Evolutionary conservation across 1,140 invertebrate genomes (phyloP), one percentile per base, ranked within the genome.

Genomic region (Cydia fagiglandana): DNA sequence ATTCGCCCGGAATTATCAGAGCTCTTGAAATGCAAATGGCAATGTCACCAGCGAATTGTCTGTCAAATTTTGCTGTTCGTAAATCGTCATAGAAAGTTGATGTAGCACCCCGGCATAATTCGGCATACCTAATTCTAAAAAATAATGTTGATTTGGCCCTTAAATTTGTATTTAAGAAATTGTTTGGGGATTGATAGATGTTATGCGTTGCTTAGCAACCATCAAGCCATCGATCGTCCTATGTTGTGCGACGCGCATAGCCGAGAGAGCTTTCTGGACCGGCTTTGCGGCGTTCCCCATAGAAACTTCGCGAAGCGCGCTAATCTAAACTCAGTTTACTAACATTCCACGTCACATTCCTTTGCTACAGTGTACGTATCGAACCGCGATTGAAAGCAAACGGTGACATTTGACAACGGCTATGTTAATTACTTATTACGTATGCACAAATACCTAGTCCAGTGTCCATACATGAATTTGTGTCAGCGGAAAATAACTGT

Each of bases 401-500:
- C 64, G 30, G 4, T 34, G 20, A 66, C 64, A 70, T 70, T 70
- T 70, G 30, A 70, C 28, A 68, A 68, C 45, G 12, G 45, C 38
- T 70, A 70, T 70, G 66, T 70, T 70, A 70, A 70, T 70, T 45
- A 70, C 34, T n/a, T 38, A 70, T 70, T 41, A 70, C 20, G 66
- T 45, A 70, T 70, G 66, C 30, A 70, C 66, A 24, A 61, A 61
- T 61, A 61, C 20, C 30, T 70, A 70, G 38, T 45, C 24, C 2
- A 24, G 24, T 24, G 24, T 24, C 34, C 34, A 70, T 70, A 17
- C 66, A 17, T 45, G 66, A 70, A 70, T 70, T 70, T 38, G 66
- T 34, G 66, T 70, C 66, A 45, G 66, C 66, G 66, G 66, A 70
- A 70, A 70, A 41, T 70, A 70, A 70, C 66, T 41, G 66, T 70